These are phyloP conservation scores for Dicrostonyx torquatus DNA, from an alignment of 2,797 vertebrate genomes.

Conservation along the genomic window DNA sequence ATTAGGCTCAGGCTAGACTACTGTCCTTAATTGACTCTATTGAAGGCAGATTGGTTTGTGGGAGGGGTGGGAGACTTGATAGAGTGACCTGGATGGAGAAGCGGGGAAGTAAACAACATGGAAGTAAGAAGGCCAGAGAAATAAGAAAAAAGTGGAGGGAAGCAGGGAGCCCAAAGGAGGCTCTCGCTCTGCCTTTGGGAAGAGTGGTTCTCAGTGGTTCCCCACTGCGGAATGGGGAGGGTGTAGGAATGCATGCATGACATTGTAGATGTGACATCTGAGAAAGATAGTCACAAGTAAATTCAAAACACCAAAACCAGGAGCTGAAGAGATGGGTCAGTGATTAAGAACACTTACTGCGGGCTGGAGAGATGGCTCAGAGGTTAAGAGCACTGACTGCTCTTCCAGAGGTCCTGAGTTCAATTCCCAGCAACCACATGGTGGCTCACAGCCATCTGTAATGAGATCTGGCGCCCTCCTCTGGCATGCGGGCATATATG, in stretches of 20 bases:
- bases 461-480: too few species aligned
- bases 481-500: too few species aligned
- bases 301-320: not conserved
- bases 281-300: not conserved
- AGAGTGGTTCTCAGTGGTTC: not conserved
- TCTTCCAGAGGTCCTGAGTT: too few species aligned
- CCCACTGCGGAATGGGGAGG: too few species aligned
- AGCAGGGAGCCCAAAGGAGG: fast-evolving
- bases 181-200: not conserved
- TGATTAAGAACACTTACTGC: not conserved
- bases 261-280: not conserved
- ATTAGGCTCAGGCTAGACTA: not conserved
- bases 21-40: not conserved
- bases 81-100: not conserved
- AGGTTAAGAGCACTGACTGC: too few species aligned
- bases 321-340: not conserved
- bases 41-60: not conserved
- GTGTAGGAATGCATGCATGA: not conserved
- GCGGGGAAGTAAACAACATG: not conserved
- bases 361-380: too few species aligned
- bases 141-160: not conserved
- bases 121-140: not conserved
- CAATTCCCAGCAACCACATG: too few species aligned
- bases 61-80: not conserved
- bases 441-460: too few species aligned